Base-by-base conservation (phyloP, 2,113 vertebrate species). In the Regulus satrapa region DNA sequence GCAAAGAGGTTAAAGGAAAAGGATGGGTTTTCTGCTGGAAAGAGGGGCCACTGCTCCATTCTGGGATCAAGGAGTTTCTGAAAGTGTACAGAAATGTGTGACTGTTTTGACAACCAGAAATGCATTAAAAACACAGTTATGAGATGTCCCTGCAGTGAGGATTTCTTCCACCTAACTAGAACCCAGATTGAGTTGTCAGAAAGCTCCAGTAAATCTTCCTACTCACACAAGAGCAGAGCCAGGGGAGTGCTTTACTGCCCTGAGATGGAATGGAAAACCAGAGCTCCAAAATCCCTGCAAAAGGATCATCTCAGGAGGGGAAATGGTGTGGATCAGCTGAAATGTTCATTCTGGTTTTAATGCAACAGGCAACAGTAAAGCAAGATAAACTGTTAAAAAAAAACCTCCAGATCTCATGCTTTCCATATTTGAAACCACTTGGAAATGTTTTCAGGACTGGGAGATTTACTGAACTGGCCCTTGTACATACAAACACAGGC, bases 181-280 rank as follows among this genome's bases (percentile, higher is more conserved):
- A 72, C 10, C 69, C 78, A 41, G 82, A 87, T 3, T 93, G 71
- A 75, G 64, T 48, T 79, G 81, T 82, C 85, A 91, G 84, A 89
- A 87, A 85, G 25, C 46, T 75, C 41, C 89, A 85, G 62, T 87
- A 82, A 91, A 95, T 73, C 80, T 72, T 68, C 26, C 6, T 63
- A 14, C 52, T 87, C 48, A 48, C 38, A 5, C 56, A 36, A 85
- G 66, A 73, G 23, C 54, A 54, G 66, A 82, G 77, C 11, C 89
- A 82, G n/a, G 66, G 59, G 71, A 85, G 26, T 18, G 18, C 16
- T 91, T 92, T 52, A 31, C 32, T n/a, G 26, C 64, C 68, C 78
- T 59, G 78, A 82, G 41, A 74, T 20, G 29, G 72, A 88, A 71
- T 88, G 94, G 95, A 95, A 96, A 95, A 86, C 59, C 40, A 80